These are phyloP conservation scores for Sitta carolinensis DNA, from an alignment of 2,797 vertebrate genomes.

Conservation along the genomic window DNA sequence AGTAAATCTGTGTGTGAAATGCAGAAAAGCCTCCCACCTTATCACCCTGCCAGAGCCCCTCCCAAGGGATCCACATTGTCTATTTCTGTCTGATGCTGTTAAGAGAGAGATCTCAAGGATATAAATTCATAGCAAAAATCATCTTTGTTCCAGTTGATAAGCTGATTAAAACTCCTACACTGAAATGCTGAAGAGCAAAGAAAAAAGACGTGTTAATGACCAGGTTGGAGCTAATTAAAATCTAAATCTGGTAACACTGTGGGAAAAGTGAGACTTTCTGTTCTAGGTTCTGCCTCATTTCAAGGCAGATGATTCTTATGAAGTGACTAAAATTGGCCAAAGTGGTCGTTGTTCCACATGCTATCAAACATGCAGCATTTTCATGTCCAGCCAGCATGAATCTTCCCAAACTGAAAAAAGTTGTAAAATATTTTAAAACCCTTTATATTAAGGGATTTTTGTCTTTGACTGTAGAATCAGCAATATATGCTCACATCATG, in stretches of 20 bases:
- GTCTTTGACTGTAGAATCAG: background rate
- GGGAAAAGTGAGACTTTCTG: background rate
- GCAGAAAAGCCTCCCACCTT: background rate
- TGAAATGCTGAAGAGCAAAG: background rate
- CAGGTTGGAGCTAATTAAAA: background rate
- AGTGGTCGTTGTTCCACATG: accelerated
- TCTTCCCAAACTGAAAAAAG: background rate
- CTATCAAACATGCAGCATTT: background rate
- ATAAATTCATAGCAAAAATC: background rate
- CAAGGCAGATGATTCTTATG: background rate
- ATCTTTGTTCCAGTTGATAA: background rate
- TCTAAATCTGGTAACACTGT: background rate
- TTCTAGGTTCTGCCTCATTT: background rate
- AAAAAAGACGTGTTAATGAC: background rate
- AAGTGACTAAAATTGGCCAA: background rate
- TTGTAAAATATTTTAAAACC: background rate
- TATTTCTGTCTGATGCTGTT: background rate
- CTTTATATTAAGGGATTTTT: background rate
- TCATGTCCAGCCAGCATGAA: background rate
- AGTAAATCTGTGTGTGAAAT: background rate
- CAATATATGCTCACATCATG: background rate
- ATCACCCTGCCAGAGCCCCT: background rate
- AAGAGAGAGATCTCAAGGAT: background rate
- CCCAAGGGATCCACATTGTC: background rate
- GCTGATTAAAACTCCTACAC: background rate